phyloP scores from a whole-genome alignment of 2,888 invertebrate species.

The Eristalis intricaria region DNA sequence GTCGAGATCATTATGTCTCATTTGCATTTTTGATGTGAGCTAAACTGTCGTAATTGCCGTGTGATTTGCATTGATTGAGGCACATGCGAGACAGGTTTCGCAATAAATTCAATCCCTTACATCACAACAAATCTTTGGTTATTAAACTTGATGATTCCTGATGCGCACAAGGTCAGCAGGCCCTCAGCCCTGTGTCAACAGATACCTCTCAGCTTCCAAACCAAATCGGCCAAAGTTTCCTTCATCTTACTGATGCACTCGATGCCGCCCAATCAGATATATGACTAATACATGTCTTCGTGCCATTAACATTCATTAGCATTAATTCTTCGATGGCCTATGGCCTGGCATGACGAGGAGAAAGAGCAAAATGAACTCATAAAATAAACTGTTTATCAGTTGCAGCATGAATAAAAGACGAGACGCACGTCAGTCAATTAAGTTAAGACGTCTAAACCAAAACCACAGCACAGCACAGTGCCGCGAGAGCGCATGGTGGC shows the following conservation, averaged over 20 bases:
- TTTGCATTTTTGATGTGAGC: not conserved
- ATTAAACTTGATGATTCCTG: not conserved
- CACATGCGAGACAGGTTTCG: not conserved
- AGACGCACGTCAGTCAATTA: slow-evolving; percentile 9
- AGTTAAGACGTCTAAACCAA: not conserved
- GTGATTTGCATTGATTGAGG: not conserved
- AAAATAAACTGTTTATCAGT: not conserved
- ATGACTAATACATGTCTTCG: not conserved
- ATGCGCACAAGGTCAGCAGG: not conserved
- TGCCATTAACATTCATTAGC: not conserved
- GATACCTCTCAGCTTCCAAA: not conserved
- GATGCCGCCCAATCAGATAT: not conserved
- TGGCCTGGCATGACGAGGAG: not conserved
- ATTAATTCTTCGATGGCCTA: not conserved
- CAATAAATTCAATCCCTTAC: not conserved
- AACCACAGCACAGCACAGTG: not conserved
- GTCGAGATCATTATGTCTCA: not conserved
- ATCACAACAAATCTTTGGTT: not conserved
- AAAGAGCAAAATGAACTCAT: not conserved
- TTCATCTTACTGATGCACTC: not conserved
- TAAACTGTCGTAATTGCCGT: not conserved
- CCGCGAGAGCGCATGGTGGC: too few species aligned
- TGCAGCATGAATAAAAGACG: slow-evolving; percentile 5
- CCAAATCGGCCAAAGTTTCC: not conserved
- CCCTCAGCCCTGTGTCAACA: not conserved